Evolutionary conservation across 1,140 invertebrate genomes (phyloP), one percentile per base, ranked within the genome.

Genomic region (Ectropis grisescens): DNA sequence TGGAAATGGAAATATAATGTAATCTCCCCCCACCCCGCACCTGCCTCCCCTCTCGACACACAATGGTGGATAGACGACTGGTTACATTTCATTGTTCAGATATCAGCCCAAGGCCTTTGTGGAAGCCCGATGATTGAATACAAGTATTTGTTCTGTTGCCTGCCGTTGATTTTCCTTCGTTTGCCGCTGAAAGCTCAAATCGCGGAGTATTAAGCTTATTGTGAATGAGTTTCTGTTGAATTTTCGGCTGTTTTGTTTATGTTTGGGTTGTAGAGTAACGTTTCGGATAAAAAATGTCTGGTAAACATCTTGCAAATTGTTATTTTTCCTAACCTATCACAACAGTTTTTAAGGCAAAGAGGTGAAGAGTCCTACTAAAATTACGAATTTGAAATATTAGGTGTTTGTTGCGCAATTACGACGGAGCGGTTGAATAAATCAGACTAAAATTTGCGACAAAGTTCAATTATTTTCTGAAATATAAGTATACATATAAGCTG

Each of bases 1-100:
- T 78, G 76, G 76, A 78, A 81, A 78, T 78, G 72, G 76, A 72
- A 80, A 78, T 81, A 78, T 78, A 80, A 80, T 78, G 72, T 68
- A 68, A 71, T 61, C 51, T 48, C 54, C 49, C 51, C 41, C 40
- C 33, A 25, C 33, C 42, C 43, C 49, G 39, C 24, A 10, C 41
- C 25, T 33, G 15, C 41, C 47, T 34, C 33, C 31, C 26, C 41
- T 47, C 46, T 50, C 50, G 53, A 19, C 60, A 61, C 47, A 80
- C 75, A 80, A 80, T 80, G 66, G 61, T 54, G 65, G 62, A 72
- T 69, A 65, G 64, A 74, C 70, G 75, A 72, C 70, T 78, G 69
- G 72, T 78, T 78, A 78, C 75, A 75, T 80, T 80, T 80, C 72
- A 81, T 78, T 81, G 76, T 81, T 74, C 72, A 71, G 70, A 70